A percentile compares a stretch with the other conserved stretches of the same genome.
Evolutionary conservation across 2,113 vertebrate genomes (phyloP).

Genomic region (Hippocampus zosterae): DNA sequence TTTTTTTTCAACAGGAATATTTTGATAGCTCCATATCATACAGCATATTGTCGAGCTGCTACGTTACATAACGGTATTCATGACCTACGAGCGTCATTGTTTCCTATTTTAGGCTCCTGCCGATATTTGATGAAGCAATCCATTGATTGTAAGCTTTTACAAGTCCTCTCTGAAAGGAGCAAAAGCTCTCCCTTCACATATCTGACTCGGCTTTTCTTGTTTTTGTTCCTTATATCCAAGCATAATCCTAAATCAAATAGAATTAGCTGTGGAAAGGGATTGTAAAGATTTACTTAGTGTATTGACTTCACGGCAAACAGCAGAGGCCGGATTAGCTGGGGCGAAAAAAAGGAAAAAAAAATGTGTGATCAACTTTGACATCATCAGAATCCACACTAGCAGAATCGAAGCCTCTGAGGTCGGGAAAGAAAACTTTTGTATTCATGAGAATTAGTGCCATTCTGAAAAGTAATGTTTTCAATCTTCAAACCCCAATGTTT

Average conservation of each 20-base stretch:
- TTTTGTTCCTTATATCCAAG: constrained; percentile 31
- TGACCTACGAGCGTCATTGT: not conserved
- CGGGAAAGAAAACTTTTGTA: not conserved
- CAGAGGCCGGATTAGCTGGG: constrained; percentile 41
- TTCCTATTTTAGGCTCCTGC: constrained; percentile 6
- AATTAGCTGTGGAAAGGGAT: constrained; percentile 46
- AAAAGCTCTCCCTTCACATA: constrained; percentile 28
- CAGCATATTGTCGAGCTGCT: no score
- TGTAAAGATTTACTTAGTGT: constrained; percentile 55
- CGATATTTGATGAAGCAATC: not conserved
- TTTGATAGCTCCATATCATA: not conserved
- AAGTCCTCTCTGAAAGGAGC: constrained; percentile 31
- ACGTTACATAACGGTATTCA: not conserved
- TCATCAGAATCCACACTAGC: constrained; percentile 40
- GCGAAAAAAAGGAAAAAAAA: constrained; percentile 3
- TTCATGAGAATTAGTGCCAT: not conserved
- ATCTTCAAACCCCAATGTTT: no score
- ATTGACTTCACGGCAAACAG: constrained; percentile 53
- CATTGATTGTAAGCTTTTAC: constrained; percentile 5
- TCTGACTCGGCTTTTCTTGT: constrained; percentile 15
- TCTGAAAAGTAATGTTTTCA: constrained; percentile 18
- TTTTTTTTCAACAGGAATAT: no score
- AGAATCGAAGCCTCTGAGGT: constrained; percentile 18
- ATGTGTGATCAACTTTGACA: constrained; percentile 33
- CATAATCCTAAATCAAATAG: constrained; percentile 56